Base-by-base conservation (phyloP, 2,888 invertebrate genomes). In the Rotaria macrura region DNA sequence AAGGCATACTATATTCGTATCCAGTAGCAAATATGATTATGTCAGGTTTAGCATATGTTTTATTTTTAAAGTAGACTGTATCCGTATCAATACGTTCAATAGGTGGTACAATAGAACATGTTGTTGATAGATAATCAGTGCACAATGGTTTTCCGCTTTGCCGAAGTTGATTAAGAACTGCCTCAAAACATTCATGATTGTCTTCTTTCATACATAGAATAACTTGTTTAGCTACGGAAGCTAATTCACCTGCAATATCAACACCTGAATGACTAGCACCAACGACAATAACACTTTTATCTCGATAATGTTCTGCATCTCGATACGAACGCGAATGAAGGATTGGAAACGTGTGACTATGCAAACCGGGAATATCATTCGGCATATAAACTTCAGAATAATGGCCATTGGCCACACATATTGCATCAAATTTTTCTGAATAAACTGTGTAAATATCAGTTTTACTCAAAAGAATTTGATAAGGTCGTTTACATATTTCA, bases 121-220 rank as follows among this genome's bases (percentile, higher is more conserved):
- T 79, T 43, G 40, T 79, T 10, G 40, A 43, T 40, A 79, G 20
- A 79, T 79, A 79, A 79, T 79, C n/a, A 12, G 43, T 43, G 34
- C 79, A 79, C 43, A 43, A 25, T 7, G 20, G 2, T 79, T 79
- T 79, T n/a, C 79, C 79, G n/a, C 12, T n/a, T 79, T 43, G 40
- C 43, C 12, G 40, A 25, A 79, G 25, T 4, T 0, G 5, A 23
- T 79, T 4, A 25, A 79, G 20, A 0, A 34, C 25, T 43, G 0
- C 0, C 43, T 74, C 10, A n/a, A 43, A 79, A 43, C 23, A 0
- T 1, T 79, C 20, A 3, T 23, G 10, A n/a, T 79, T 43, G 2
- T 79, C 43, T 25, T 79, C 79, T 43, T 79, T 79, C 79, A 79
- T 79, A 79, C 43, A 25, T 40, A 79, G 14, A n/a, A 79, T 79